phyloP scores from a whole-genome alignment of 2,113 vertebrate genomes.

The Chlamydotis undulata region DNA sequence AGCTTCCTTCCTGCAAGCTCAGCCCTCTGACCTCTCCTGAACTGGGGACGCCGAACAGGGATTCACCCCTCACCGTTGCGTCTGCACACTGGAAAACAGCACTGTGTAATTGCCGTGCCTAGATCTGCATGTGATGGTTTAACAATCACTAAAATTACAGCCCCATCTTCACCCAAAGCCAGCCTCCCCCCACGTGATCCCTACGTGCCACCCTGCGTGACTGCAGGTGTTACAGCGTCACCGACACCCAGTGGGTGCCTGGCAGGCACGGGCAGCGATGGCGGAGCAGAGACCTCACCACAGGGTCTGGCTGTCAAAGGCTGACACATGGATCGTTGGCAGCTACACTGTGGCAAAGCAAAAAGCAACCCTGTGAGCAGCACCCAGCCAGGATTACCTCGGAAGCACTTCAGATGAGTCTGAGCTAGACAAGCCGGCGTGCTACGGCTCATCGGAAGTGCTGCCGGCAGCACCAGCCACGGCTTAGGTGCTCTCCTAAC shows the following conservation, averaged over 20 bases:
- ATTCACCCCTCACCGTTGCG: not conserved
- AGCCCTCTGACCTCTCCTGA: not conserved
- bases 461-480: not conserved
- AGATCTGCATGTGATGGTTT: fast-evolving
- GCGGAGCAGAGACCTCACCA: fast-evolving
- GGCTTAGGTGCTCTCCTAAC: not conserved
- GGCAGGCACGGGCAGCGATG: not conserved
- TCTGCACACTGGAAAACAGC: not conserved
- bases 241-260: fast-evolving
- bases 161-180: not conserved
- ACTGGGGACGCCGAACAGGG: not conserved
- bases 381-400: not conserved
- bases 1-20: not conserved
- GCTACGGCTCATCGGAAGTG: fast-evolving
- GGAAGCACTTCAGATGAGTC: fast-evolving
- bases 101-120: fast-evolving
- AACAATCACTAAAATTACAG: not conserved
- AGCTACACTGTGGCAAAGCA: not conserved
- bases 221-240: fast-evolving
- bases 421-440: not conserved
- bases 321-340: fast-evolving
- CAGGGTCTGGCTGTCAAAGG: fast-evolving
- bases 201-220: fast-evolving
- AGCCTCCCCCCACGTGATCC: fast-evolving
- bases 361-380: not conserved